These are phyloP conservation scores for Agrypnia vestita DNA, from an alignment of 1,140 invertebrate genomes.

Conservation along the genomic window DNA sequence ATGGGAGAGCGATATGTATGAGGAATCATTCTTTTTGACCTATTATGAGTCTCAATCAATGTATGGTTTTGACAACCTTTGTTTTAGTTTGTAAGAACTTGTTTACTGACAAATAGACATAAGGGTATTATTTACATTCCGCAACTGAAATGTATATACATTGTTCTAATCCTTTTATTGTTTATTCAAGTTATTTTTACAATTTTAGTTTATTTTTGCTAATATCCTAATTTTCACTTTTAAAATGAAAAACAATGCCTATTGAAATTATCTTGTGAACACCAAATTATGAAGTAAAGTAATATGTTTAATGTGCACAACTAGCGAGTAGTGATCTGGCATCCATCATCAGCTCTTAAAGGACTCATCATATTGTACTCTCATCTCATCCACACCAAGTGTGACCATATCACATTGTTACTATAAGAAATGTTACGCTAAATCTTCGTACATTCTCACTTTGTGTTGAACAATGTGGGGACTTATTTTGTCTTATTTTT, in stretches of 20 bases:
- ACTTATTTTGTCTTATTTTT: conserved; percentile 55
- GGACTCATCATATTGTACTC: conserved; percentile 10
- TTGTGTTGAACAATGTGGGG: conserved; percentile 47
- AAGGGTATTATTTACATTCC: background rate
- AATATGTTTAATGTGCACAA: conserved; percentile 36
- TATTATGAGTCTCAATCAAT: background rate
- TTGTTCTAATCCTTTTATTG: conserved; percentile 19
- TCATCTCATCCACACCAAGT: conserved; percentile 47
- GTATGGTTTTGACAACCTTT: conserved; percentile 1
- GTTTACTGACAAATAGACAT: background rate
- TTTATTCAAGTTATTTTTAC: background rate
- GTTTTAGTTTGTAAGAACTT: conserved; percentile 14
- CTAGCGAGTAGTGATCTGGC: conserved; percentile 2
- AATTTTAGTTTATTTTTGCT: conserved; percentile 25
- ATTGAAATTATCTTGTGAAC: conserved; percentile 44
- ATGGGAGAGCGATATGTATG: conserved; percentile 50
- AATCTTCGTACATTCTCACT: conserved; percentile 34
- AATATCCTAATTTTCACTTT: conserved; percentile 16
- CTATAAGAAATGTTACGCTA: conserved; percentile 35
- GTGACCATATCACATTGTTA: conserved; percentile 36
- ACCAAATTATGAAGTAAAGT: conserved; percentile 35
- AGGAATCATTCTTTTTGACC: conserved; percentile 9
- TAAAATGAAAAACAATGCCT: conserved; percentile 19
- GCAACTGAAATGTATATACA: background rate
- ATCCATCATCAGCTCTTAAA: background rate